Percentiles rank a stretch among this genome's conserved stretches.
Evolutionary conservation across 2,113 vertebrate species (phyloP).

Genomic region (Siniperca chuatsi): DNA sequence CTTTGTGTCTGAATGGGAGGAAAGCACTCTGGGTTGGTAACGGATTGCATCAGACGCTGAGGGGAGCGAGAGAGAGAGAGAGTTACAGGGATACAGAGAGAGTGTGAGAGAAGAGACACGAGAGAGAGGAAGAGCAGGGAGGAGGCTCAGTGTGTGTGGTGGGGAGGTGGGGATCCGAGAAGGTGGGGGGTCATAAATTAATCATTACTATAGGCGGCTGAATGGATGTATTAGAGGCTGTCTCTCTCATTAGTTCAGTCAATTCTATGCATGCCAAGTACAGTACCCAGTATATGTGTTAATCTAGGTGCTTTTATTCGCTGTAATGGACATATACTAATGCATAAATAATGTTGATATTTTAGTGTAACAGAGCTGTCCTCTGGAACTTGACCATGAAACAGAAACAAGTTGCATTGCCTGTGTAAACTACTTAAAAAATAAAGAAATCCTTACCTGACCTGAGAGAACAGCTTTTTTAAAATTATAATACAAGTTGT

Average conservation of each 20-base stretch:
- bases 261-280: conserved; percentile 66
- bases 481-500: neutral
- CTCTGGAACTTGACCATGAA: conserved; percentile 26
- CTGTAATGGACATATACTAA: conserved; percentile 56
- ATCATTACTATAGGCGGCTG: conserved; percentile 76
- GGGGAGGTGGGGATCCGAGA: conserved; percentile 53
- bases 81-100: conserved; percentile 43
- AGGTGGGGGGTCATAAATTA: conserved; percentile 78
- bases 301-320: conserved; percentile 54
- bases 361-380: conserved; percentile 38
- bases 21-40: conserved; percentile 78
- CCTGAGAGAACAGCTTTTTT: no score
- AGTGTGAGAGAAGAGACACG: conserved; percentile 28
- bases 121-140: conserved; percentile 42
- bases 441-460: no score
- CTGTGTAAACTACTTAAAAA: conserved; percentile 18
- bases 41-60: conserved; percentile 81
- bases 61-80: conserved; percentile 39
- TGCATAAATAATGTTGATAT: conserved; percentile 60
- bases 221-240: conserved; percentile 78
- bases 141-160: conserved; percentile 42
- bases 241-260: conserved; percentile 76
- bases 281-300: conserved; percentile 55
- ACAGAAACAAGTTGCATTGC: conserved; percentile 36
- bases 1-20: conserved; percentile 81